Base-by-base conservation (phyloP, 1,140 invertebrate genomes). In the Drosophila sulfurigaster region DNA sequence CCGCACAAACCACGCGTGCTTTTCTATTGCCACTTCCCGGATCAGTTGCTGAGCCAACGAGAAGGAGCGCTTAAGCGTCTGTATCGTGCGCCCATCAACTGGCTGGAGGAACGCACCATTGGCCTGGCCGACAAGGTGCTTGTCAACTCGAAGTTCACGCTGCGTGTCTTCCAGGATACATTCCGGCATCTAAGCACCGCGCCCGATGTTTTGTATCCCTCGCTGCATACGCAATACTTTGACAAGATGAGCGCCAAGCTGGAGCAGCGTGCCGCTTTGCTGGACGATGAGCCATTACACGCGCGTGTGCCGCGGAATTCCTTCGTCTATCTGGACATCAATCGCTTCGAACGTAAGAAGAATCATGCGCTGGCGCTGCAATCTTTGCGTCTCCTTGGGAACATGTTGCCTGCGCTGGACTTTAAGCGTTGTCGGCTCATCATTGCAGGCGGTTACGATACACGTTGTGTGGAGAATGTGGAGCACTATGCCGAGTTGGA, bases 11-110 rank as follows among this genome's bases (percentile, higher is more conserved):
- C 95, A 66, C 93, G 95, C 82, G 94, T 99, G 10, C 92, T 99
- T 5, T 99, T 99, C 93, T 99, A 99, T 86, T 99, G 99, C 82
- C 99, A 99, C 94, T 98, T 98, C 94, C 99, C 99, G 0, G 99
- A 99, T 93, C 96, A 98, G 87, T 93, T 99, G 2, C 93, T 99
- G 1, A 96, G 96, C 11, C 89, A 94, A 2, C 94, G 94, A 68
- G 95, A 95, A 15, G 95, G 95, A 0, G 75, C 92, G 1, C 81
- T 97, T 0, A 99, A 99, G 92, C 94, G 94, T 46, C 15, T 98
- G 0, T 99, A 99, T 93, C 94, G 99, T 43, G 92, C 93, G n/a
- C 96, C 98, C 0, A 93, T 99, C 1, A 97, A 99, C 93, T 98
- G 95, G 94, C 69, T 99, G 0, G 99, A 99, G 93, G 97, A 98